Evolutionary conservation across 2,888 invertebrate species (phyloP), one percentile per base, ranked within the genome.

Genomic region (Rhagophthalmus giganteus): DNA sequence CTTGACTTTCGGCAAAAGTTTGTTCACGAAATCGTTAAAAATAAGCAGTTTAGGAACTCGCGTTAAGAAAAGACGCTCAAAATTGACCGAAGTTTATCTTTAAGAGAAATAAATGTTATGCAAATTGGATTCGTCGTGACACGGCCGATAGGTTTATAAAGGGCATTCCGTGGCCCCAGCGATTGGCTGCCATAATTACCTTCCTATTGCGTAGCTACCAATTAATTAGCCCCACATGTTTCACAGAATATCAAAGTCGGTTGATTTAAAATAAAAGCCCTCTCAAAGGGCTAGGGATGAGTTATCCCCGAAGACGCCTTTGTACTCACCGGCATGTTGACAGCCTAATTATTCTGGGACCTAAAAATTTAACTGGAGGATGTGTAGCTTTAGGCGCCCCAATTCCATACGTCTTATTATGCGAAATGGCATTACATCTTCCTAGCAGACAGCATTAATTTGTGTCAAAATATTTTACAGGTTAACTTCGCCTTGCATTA

Each of bases 241-340:
- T 47, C 54, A 31, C 44, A 47, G 47, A 47, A 54, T 57, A 57
- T 57, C 57, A 57, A 55, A 54, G 57, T 51, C 30, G 54, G 50
- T 30, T 57, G 54, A 57, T 57, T 51, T 54, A 54, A 62, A 65
- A 63, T 65, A 61, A 65, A 63, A 61, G 61, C 61, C 57, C 60
- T 56, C 56, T 60, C 58, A 58, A 62, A 60, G 63, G 60, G 56
- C 42, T 54, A 54, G 56, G 50, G 57, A 55, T 60, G 55, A 54
- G 52, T 56, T 60, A 59, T 60, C 62, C 59, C 48, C 50, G 57
- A 59, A 62, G 64, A 60, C 60, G 60, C 60, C 64, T 65, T 65
- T 65, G 65, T 63, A 52, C 56, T 63, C 54, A 44, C 53, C 58
- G 53, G 54, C 60, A 59, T 61, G 62, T 63, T 63, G 62, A 63